These are phyloP conservation scores for Platichthys stellatus DNA, from an alignment of 2,113 vertebrate genomes.

Conservation along the genomic window DNA sequence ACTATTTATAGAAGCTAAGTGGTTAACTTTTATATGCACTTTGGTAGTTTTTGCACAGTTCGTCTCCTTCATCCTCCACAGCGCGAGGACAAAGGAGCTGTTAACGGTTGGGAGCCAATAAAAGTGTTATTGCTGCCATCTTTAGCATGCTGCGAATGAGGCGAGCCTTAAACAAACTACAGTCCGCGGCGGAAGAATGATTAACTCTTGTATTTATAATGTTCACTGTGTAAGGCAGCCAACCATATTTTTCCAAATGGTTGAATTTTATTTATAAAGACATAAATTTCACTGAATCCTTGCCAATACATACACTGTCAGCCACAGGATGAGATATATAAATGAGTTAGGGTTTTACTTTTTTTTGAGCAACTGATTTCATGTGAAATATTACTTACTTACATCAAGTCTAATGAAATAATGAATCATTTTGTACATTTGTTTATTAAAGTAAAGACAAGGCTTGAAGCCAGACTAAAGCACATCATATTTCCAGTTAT, in stretches of 20 bases:
- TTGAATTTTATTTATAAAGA: slow-evolving; percentile 80
- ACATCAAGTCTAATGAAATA: slow-evolving; percentile 44
- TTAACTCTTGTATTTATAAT: slow-evolving; percentile 84
- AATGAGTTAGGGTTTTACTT: slow-evolving; percentile 59
- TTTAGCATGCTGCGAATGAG: slow-evolving; percentile 85
- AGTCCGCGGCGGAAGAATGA: slow-evolving; percentile 81
- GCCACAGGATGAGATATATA: slow-evolving; percentile 58
- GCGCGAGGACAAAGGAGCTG: slow-evolving; percentile 80
- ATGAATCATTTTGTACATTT: background rate
- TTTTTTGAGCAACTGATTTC: slow-evolving; percentile 64
- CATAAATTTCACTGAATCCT: slow-evolving; percentile 78
- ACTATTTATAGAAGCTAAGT: slow-evolving; percentile 81
- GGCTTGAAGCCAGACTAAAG: background rate
- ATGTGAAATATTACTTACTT: slow-evolving; percentile 51
- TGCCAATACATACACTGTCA: slow-evolving; percentile 65
- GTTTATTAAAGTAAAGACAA: slow-evolving; percentile 5
- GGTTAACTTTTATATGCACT: slow-evolving; percentile 81
- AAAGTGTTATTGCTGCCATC: slow-evolving; percentile 85
- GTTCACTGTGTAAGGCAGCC: slow-evolving; percentile 77
- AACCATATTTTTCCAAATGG: slow-evolving; percentile 76
- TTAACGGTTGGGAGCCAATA: slow-evolving; percentile 81
- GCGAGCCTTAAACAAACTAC: slow-evolving; percentile 84
- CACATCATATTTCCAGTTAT: background rate
- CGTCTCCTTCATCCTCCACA: slow-evolving; percentile 80
- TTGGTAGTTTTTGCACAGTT: slow-evolving; percentile 77